phyloP scores from a whole-genome alignment of 2,888 invertebrate species.

The Epistrophe eligans region DNA sequence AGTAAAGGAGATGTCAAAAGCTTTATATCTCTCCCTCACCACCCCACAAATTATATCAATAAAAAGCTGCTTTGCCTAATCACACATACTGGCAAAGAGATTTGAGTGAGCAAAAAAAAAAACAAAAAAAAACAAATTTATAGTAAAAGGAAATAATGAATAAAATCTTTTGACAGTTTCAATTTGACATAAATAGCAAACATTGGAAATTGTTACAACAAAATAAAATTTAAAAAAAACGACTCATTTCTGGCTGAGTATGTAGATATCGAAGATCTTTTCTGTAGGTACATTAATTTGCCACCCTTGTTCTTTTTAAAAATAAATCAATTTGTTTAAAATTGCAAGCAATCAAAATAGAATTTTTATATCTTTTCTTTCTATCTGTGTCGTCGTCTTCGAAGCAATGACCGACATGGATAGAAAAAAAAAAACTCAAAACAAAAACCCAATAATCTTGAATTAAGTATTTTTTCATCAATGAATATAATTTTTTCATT shows the following conservation, averaged over 20 bases:
- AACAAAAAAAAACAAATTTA: conserved; percentile 5
- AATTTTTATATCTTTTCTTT: conserved; percentile 14
- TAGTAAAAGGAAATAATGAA: conserved; percentile 53
- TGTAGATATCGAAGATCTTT: not conserved
- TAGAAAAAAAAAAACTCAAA: conserved; percentile 17
- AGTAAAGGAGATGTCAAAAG: conserved; percentile 50
- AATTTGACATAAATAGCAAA: conserved; percentile 31
- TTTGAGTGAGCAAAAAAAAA: conserved; percentile 19
- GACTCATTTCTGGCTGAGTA: not conserved
- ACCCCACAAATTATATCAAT: conserved; percentile 21
- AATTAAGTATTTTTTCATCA: conserved; percentile 63
- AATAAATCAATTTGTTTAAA: conserved; percentile 25
- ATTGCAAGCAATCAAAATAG: conserved; percentile 21
- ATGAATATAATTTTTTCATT: conserved; percentile 68
- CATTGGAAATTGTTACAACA: conserved; percentile 10
- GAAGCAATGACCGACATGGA: conserved; percentile 36
- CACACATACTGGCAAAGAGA: conserved; percentile 19
- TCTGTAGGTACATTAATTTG: not conserved
- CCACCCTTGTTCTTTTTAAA: not conserved
- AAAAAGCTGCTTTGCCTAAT: conserved; percentile 44
- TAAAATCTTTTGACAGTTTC: conserved; percentile 51
- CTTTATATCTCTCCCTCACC: conserved; percentile 30
- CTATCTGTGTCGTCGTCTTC: not conserved
- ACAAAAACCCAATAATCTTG: conserved; percentile 41
- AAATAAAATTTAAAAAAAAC: not conserved